These are phyloP conservation scores for Hyla sarda DNA, from an alignment of 2,113 vertebrate genomes.

Conservation along the genomic window DNA sequence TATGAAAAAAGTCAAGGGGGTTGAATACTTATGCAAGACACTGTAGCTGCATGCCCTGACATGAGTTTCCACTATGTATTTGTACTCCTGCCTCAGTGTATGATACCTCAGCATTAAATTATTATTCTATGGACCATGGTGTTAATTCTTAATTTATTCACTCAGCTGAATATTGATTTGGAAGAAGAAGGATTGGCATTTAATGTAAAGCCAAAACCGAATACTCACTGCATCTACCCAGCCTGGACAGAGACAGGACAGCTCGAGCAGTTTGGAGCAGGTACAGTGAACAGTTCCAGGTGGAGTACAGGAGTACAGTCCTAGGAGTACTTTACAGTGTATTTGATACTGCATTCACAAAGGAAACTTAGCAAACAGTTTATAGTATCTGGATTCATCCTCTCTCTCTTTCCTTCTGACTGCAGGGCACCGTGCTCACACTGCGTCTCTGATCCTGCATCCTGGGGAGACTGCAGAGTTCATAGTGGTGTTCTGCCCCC, in stretches of 20 bases:
- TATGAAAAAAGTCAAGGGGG: no score
- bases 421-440: slow-evolving; percentile 76
- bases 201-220: slow-evolving; percentile 70
- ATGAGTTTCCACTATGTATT: neutral
- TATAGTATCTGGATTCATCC: neutral
- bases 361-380: neutral
- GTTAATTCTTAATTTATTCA: neutral
- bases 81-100: neutral
- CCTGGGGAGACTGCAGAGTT: slow-evolving; percentile 72
- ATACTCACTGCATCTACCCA: slow-evolving; percentile 67
- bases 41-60: no score
- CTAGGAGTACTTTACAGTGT: neutral
- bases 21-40: no score
- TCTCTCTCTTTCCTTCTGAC: neutral
- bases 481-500: slow-evolving; percentile 78
- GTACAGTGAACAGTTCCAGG: neutral
- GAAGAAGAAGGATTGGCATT: slow-evolving; percentile 76
- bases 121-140: neutral
- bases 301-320: neutral
- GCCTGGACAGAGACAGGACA: slow-evolving; percentile 2
- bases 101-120: neutral
- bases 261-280: neutral
- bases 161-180: slow-evolving; percentile 82
- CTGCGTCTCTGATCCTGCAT: slow-evolving; percentile 68
- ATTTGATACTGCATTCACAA: neutral